Evolutionary conservation across 2,797 vertebrate species (phyloP).

Genomic region (Dryobates pubescens): DNA sequence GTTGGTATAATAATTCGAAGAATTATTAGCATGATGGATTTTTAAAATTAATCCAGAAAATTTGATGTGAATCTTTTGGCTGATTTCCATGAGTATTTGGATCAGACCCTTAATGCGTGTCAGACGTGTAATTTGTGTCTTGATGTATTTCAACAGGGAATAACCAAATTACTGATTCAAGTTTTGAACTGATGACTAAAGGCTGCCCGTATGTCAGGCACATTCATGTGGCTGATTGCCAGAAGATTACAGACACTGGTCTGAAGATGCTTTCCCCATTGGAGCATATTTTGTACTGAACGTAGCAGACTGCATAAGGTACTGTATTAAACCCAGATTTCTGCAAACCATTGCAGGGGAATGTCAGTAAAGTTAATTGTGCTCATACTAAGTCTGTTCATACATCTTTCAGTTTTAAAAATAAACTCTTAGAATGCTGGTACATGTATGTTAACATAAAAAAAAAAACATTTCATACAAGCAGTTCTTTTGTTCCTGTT

Average conservation of each 20-base stretch:
- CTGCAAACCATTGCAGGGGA: not conserved
- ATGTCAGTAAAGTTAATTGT: not conserved
- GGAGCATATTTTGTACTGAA: slow-evolving; percentile 79
- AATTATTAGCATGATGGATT: not conserved
- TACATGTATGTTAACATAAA: not conserved
- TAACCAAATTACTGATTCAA: slow-evolving; percentile 80
- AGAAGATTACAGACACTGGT: slow-evolving; percentile 78
- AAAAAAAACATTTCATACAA: not conserved
- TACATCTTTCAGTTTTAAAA: not conserved
- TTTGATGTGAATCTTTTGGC: not conserved
- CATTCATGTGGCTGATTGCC: slow-evolving; percentile 80
- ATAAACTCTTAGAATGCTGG: not conserved
- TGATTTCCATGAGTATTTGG: not conserved
- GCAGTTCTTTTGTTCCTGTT: not conserved
- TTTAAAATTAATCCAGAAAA: not conserved
- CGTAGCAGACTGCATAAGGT: slow-evolving; percentile 84
- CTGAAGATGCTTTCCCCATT: slow-evolving; percentile 78
- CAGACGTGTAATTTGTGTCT: not conserved
- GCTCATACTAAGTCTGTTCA: not conserved
- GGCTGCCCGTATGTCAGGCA: slow-evolving; percentile 76
- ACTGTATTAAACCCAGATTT: slow-evolving; percentile 12
- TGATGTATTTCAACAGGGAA: slow-evolving; percentile 75
- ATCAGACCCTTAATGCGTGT: not conserved
- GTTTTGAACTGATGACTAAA: slow-evolving; percentile 80
- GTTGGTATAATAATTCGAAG: slow-evolving; percentile 55